phyloP scores from a whole-genome alignment of 2,888 invertebrate genomes.

The Eupithecia centaureata region DNA sequence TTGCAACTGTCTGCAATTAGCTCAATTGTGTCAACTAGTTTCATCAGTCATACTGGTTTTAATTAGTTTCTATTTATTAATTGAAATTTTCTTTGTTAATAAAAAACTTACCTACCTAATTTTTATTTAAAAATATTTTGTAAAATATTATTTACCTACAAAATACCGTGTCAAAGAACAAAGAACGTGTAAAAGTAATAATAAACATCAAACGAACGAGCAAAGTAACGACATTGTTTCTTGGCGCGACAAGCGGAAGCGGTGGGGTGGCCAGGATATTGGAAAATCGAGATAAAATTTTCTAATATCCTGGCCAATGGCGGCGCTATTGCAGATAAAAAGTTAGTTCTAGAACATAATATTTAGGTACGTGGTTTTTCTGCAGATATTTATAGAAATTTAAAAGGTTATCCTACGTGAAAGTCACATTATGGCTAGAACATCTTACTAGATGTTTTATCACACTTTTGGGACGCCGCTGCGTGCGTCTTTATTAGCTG shows the following conservation, averaged over 20 bases:
- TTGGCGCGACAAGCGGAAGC: slow-evolving; percentile 25
- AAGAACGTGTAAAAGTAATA: slow-evolving; percentile 33
- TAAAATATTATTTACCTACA: no score
- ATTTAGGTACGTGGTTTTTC: neutral
- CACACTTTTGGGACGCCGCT: no score
- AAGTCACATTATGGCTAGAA: no score
- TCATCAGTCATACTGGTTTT: no score
- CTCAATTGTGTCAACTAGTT: no score
- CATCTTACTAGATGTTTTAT: no score
- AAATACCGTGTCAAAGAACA: neutral
- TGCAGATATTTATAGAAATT: no score
- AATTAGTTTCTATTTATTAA: no score
- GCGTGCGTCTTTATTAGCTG: no score
- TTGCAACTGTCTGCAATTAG: no score
- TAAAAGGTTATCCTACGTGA: no score
- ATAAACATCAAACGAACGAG: slow-evolving; percentile 24
- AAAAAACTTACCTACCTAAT: neutral
- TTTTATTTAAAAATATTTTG: neutral
- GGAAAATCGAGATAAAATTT: neutral
- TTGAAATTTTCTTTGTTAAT: no score
- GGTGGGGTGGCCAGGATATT: slow-evolving; percentile 22
- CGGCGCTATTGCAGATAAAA: neutral
- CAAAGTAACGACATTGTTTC: slow-evolving; percentile 28
- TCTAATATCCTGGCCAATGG: neutral
- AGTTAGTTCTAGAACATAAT: neutral